phyloP scores from a whole-genome alignment of 2,888 invertebrate species.

The Andrena bucephala region DNA sequence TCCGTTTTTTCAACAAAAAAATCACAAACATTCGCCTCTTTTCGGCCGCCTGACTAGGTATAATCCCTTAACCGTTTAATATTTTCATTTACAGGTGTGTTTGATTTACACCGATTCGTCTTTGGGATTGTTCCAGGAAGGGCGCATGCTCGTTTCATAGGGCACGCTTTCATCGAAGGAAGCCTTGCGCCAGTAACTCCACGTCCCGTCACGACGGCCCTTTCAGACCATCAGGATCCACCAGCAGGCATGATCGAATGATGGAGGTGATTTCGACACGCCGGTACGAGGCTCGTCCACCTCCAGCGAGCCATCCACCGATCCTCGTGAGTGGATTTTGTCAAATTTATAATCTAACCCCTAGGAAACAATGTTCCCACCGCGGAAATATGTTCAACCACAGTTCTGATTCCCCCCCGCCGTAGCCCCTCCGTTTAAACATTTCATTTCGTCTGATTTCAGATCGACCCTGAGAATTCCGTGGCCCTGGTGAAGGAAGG shows the following conservation, averaged over 20 bases:
- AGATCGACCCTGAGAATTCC: slow-evolving; percentile 91
- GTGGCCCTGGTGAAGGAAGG: slow-evolving; percentile 96
- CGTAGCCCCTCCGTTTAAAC: background rate
- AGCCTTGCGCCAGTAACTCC: slow-evolving; percentile 16
- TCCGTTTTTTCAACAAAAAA: no score
- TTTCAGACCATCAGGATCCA: slow-evolving; percentile 41
- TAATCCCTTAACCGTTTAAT: no score
- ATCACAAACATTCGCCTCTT: no score
- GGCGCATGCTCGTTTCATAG: background rate
- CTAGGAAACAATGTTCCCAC: slow-evolving; percentile 26
- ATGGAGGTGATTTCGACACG: slow-evolving; percentile 84
- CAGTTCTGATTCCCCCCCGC: background rate
- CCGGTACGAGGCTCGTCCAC: slow-evolving; percentile 83
- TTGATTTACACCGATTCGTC: background rate
- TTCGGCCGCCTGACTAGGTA: no score
- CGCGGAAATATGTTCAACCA: background rate
- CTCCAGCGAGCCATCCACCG: slow-evolving; percentile 78
- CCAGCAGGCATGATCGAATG: slow-evolving; percentile 73
- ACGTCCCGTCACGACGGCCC: slow-evolving; percentile 38
- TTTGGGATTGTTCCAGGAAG: background rate
- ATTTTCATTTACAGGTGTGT: no score
- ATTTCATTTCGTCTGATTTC: slow-evolving; percentile 79
- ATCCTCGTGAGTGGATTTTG: slow-evolving; percentile 76
- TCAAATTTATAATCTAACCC: background rate
- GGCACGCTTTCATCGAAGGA: background rate